Conservation (phyloP, 2,888 invertebrate species). For the Machimus rusticus region DNA sequence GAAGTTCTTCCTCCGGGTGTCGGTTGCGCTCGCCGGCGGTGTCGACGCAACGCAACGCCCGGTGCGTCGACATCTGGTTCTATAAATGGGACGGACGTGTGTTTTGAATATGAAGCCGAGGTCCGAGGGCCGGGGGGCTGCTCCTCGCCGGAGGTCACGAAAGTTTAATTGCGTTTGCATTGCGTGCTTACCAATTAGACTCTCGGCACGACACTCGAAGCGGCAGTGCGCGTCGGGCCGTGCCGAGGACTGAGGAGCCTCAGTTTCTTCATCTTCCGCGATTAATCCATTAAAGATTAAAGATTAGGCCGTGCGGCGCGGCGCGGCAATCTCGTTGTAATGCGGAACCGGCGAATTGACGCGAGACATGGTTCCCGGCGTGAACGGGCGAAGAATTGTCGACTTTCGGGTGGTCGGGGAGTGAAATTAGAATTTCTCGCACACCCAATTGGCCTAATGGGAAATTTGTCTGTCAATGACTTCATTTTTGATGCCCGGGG, state of each 20-base stretch:
- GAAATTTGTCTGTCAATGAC: not conserved
- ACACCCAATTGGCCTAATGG: not conserved
- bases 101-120: not conserved
- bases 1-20: not conserved
- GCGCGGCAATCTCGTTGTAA: not conserved
- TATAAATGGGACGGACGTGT: constrained; percentile 12
- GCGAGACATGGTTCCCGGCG: not conserved
- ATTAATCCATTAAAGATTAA: not conserved
- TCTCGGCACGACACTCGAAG: not conserved
- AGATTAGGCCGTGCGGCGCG: not conserved
- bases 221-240: not conserved
- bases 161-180: constrained; percentile 28
- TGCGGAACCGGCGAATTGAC: not conserved
- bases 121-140: not conserved
- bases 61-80: constrained; percentile 5
- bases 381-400: not conserved
- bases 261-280: not conserved
- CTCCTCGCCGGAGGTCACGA: constrained; percentile 4
- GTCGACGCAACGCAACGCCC: not conserved
- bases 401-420: not conserved
- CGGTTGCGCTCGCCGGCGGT: not conserved
- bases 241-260: not conserved
- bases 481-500: not conserved
- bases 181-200: constrained; percentile 20
- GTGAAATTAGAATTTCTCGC: constrained; percentile 13